phyloP scores from a whole-genome alignment of 2,113 vertebrate genomes.

The Nanorana parkeri region DNA sequence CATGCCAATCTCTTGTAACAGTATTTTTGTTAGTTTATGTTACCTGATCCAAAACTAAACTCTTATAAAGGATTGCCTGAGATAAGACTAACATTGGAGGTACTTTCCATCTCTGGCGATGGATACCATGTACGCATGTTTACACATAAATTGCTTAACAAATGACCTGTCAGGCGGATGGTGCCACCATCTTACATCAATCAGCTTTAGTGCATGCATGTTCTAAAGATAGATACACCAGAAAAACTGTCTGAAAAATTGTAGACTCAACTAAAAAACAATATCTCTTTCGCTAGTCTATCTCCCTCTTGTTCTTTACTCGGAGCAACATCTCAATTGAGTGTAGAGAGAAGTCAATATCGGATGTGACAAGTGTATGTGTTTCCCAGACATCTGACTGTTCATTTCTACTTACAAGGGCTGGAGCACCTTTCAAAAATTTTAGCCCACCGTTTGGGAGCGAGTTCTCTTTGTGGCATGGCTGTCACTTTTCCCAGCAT shows the following conservation, averaged over 20 bases:
- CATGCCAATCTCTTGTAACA: too few species aligned
- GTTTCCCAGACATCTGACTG: slow-evolving; percentile 83
- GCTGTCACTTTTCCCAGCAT: slow-evolving; percentile 89
- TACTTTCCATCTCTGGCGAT: too few species aligned
- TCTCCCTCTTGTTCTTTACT: slow-evolving; percentile 60
- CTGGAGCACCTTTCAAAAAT: slow-evolving; percentile 85
- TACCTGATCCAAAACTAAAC: too few species aligned
- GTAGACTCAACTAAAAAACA: slow-evolving; percentile 10
- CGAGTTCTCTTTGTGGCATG: slow-evolving; percentile 90
- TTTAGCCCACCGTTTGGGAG: slow-evolving; percentile 81
- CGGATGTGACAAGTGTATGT: slow-evolving; percentile 84
- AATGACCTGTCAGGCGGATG: too few species aligned
- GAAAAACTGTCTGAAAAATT: slow-evolving; percentile 2
- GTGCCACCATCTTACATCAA: too few species aligned
- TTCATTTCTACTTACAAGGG: slow-evolving; percentile 86
- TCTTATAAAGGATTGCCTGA: too few species aligned
- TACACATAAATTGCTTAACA: too few species aligned
- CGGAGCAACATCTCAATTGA: slow-evolving; percentile 75
- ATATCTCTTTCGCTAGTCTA: slow-evolving; percentile 10
- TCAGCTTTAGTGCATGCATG: not conserved
- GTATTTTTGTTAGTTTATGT: too few species aligned
- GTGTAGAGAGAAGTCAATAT: slow-evolving; percentile 75
- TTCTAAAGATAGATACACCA: not conserved
- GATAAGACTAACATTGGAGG: too few species aligned
- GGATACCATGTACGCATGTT: too few species aligned